These are phyloP conservation scores for Lamprologus ornatipinnis DNA, from an alignment of 2,113 vertebrate species.

Conservation along the genomic window DNA sequence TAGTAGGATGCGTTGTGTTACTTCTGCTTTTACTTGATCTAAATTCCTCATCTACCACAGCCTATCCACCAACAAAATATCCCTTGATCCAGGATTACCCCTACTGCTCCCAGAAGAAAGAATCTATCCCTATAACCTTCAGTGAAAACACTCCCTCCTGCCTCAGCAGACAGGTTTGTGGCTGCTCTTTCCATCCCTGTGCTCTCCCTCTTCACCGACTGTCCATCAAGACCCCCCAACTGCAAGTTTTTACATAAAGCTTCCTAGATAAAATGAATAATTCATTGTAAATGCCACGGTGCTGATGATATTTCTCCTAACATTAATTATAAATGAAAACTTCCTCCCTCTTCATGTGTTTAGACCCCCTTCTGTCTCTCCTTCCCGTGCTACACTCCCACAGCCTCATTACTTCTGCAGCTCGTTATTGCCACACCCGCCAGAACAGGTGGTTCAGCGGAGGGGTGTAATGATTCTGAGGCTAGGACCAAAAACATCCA, in stretches of 20 bases:
- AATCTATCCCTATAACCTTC: background rate
- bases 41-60: background rate
- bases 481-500: background rate
- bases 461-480: background rate
- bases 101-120: background rate
- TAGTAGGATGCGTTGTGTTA: background rate
- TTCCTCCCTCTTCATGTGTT: constrained; percentile 49
- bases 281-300: constrained; percentile 69
- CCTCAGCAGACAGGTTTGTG: constrained; percentile 3
- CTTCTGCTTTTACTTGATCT: background rate
- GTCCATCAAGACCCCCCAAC: constrained; percentile 46
- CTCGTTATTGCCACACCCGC: constrained; percentile 29
- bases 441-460: constrained; percentile 68
- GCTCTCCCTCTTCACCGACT: constrained; percentile 25
- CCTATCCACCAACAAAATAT: background rate
- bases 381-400: constrained; percentile 4
- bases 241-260: constrained; percentile 67
- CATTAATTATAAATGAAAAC: constrained; percentile 75
- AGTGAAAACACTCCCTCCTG: background rate
- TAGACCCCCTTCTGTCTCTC: constrained; percentile 35
- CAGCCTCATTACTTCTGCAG: constrained; percentile 58
- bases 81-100: background rate
- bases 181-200: background rate
- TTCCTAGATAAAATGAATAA: constrained; percentile 71
- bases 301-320: constrained; percentile 72